Evolutionary conservation across 2,113 vertebrate genomes (phyloP).

Genomic region (Prionailurus viverrinus): DNA sequence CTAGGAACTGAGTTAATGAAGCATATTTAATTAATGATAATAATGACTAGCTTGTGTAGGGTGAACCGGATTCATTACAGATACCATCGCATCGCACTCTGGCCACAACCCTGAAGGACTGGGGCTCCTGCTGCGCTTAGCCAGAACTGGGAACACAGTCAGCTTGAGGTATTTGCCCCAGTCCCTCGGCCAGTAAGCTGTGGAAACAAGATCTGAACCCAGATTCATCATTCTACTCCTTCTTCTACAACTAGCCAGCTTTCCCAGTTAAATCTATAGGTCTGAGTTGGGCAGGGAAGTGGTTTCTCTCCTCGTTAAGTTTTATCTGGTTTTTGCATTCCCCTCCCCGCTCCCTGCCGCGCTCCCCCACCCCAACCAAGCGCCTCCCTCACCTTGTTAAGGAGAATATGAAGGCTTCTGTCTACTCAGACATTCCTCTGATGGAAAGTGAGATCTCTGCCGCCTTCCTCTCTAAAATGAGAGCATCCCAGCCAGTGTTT

Average conservation of each 20-base stretch:
- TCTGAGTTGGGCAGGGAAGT: not conserved
- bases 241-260: not conserved
- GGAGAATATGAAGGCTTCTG: not conserved
- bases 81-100: accelerated
- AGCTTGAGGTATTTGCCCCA: not conserved
- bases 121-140: not conserved
- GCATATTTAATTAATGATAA: not conserved
- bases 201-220: not conserved
- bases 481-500: not conserved
- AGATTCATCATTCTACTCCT: not conserved
- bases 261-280: not conserved
- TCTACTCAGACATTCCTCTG: not conserved
- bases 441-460: not conserved
- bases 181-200: not conserved
- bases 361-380: not conserved
- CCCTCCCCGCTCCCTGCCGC: accelerated
- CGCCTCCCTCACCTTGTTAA: not conserved
- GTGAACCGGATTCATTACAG: not conserved
- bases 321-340: not conserved
- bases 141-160: not conserved
- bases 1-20: not conserved
- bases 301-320: not conserved
- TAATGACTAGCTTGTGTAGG: not conserved
- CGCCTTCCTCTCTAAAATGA: not conserved
- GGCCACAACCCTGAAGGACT: not conserved